A percentile compares a stretch with the other conserved stretches of the same genome.
Evolutionary conservation across 2,113 vertebrate genomes (phyloP).

Genomic region (Chloropsis hardwickii): DNA sequence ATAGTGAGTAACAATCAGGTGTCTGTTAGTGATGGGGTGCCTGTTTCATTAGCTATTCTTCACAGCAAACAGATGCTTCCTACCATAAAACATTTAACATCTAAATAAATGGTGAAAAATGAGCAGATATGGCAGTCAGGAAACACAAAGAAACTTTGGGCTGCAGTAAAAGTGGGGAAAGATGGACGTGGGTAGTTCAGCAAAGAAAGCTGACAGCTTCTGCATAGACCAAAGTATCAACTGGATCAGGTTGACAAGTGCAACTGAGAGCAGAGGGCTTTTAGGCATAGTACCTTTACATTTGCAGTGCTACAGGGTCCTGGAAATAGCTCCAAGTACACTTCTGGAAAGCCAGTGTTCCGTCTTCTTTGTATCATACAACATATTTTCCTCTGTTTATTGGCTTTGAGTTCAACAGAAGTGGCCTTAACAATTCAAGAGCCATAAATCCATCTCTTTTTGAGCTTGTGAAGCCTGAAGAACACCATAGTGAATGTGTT

Average conservation of each 20-base stretch:
- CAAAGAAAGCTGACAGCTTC: neutral
- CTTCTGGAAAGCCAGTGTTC: neutral
- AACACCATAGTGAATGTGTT: neutral
- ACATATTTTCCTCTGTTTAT: neutral
- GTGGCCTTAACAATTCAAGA: neutral
- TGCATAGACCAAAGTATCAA: neutral
- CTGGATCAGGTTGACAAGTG: neutral
- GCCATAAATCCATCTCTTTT: neutral
- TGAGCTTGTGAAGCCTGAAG: neutral
- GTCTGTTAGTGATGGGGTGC: neutral
- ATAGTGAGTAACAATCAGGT: neutral
- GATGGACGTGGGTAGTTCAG: neutral
- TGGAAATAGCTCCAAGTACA: neutral
- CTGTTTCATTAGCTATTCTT: neutral
- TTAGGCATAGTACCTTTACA: accelerated
- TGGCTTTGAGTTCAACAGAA: neutral
- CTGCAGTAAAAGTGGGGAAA: neutral
- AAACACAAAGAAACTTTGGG: neutral
- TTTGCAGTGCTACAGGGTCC: neutral
- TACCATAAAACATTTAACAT: neutral
- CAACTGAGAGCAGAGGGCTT: neutral
- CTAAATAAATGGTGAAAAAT: neutral
- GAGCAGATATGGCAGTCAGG: neutral
- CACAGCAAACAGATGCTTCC: neutral
- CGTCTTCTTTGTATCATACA: neutral